Percentiles rank a stretch among this genome's conserved stretches.
Conservation (phyloP, 2,797 vertebrate genomes). For the Enteromius thamalakanensis region DNA sequence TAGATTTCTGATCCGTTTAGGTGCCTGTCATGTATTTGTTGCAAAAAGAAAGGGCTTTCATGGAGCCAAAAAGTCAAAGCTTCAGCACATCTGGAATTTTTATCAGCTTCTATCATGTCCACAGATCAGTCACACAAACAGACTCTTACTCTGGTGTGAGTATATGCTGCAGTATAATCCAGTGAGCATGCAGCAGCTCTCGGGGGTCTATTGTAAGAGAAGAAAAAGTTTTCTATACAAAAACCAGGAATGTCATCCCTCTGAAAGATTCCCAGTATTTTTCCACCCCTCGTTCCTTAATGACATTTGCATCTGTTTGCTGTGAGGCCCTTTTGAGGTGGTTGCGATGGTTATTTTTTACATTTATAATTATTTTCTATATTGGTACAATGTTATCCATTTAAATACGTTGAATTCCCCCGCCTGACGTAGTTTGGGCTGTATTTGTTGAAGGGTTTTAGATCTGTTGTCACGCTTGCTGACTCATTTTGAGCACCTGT, state of each 20-base stretch:
- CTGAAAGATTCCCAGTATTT: neutral
- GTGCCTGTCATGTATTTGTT: neutral
- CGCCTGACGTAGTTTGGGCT: neutral
- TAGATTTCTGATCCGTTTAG: neutral
- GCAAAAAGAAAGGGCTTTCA: neutral
- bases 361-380: neutral
- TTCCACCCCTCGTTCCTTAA: neutral
- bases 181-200: conserved; percentile 5
- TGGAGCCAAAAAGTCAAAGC: neutral
- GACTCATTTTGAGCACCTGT: neutral
- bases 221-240: conserved; percentile 8
- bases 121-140: conserved; percentile 4
- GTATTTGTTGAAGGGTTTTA: neutral
- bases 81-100: conserved; percentile 32
- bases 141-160: conserved; percentile 29
- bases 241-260: neutral
- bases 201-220: neutral
- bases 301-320: conserved; percentile 23
- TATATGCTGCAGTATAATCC: conserved; percentile 29
- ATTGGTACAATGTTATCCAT: neutral
- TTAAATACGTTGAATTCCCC: neutral
- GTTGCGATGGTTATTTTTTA: neutral
- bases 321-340: neutral
- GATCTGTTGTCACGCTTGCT: neutral
- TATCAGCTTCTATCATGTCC: neutral